These are phyloP conservation scores for Leptoteleia sp. DNA, from an alignment of 1,140 invertebrate species.

Conservation along the genomic window DNA sequence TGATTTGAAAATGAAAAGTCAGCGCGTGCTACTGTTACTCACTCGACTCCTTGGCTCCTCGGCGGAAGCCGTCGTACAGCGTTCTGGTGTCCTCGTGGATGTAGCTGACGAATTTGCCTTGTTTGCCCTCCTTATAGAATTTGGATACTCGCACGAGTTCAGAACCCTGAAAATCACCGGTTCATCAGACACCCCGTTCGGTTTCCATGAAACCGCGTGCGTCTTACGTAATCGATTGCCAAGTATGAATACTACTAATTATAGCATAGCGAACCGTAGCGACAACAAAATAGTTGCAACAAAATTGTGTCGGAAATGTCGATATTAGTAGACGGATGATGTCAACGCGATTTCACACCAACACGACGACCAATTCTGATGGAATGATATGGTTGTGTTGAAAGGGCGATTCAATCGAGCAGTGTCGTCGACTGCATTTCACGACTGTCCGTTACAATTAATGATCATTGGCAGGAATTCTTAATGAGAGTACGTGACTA, in stretches of 20 bases:
- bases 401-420: neutral
- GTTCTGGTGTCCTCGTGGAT: constrained; percentile 94
- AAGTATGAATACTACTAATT: constrained; percentile 61
- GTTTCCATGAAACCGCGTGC: too few species aligned
- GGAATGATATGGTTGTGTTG: neutral
- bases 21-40: constrained; percentile 78
- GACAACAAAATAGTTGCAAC: too few species aligned
- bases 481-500: neutral
- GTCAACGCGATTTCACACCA: too few species aligned
- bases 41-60: constrained; percentile 96
- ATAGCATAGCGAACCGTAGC: constrained; percentile 60
- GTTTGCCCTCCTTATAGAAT: constrained; percentile 95
- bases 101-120: constrained; percentile 92
- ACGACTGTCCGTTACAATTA: constrained; percentile 5
- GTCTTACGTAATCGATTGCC: constrained; percentile 47
- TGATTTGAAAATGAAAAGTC: constrained; percentile 34
- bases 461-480: neutral
- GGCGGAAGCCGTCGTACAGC: constrained; percentile 93
- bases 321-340: constrained; percentile 17
- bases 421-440: constrained; percentile 1
- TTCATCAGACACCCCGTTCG: constrained; percentile 41
- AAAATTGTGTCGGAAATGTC: constrained; percentile 53
- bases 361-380: too few species aligned
- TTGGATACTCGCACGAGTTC: constrained; percentile 94
- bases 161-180: constrained; percentile 86